Base-by-base conservation (phyloP, 30 jellyfish, hydroid and myxozoan genomes). In the Chrysaora quinquecirrha region DNA sequence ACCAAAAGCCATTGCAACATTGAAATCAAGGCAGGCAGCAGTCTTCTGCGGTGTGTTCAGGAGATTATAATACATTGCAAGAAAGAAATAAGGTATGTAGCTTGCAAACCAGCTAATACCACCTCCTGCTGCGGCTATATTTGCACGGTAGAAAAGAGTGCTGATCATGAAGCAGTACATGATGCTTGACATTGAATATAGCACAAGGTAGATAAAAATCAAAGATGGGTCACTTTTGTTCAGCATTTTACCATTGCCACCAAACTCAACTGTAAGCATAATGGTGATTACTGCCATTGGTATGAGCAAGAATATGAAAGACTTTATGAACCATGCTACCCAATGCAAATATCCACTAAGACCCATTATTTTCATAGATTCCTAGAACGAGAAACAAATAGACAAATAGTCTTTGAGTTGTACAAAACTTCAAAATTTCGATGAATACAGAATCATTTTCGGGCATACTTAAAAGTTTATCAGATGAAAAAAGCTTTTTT, bases 321-420 rank as follows among this genome's bases (percentile, higher is more conserved):
- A 86, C 70, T 93, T 93, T 29, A 86, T 82, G 66, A 93, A 93
- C 97, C 98, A 93, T 0, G 98, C 98, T 30, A 71, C 54, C 98
- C 98, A 93, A 49, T 93, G 98, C 23, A 93, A 43, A 85, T 96
- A 93, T 3, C 93, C 93, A 38, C 90, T 75, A 0, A 93, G 94
- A n/a, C 98, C 98, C 98, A 93, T 93, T 46, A 93, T 93, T 67
- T 93, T 93, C 98, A 93, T 93, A 35, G 98, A 93, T 34, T 93
- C 98, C 98, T 93, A 34, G 34, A 34, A 20, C 25, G 33, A 71
- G 12, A 64, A 18, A 12, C 21, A 47, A 18, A 19, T 11, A 33
- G n/a, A n/a, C n/a, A n/a, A n/a, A n/a, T n/a, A n/a, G n/a, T n/a
- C n/a, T n/a, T n/a, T n/a, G n/a, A n/a, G n/a, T n/a, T n/a, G n/a